Evolutionary conservation across 2,113 vertebrate species (phyloP), one percentile per base, ranked within the genome.

Genomic region (Halcyon malimbica): DNA sequence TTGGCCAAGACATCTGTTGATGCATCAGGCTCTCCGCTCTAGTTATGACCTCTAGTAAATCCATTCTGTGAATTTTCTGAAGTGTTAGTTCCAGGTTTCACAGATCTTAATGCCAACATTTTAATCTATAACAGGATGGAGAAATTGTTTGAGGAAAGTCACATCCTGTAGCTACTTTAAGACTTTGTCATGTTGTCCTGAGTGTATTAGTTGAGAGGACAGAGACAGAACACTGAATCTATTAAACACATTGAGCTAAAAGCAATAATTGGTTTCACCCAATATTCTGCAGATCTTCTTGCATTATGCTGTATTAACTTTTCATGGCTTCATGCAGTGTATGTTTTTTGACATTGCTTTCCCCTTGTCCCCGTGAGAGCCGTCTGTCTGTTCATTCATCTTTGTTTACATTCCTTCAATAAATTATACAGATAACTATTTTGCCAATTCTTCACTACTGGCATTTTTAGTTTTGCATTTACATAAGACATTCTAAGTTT

Each of bases 391-490:
- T 94, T 96, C 79, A 59, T 91, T 96, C 94, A 94, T 92, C 82
- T 95, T 95, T 97, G 95, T 97, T 97, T 97, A 94, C 90, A 94
- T 94, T 96, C 89, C 89, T 94, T 94, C 95, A 94, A 94, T 97
- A 97, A 97, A 94, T 97, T 97, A 96, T 88, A 96, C 0, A 2
- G 96, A 93, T 95, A 97, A 94, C 85, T 82, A 77, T 96, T 96
- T 95, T 94, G 65, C 88, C 94, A 91, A 25, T 91, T 95, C 84
- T 95, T 90, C 81, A 89, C 95, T 92, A 70, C 71, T 82, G 89
- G 92, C 90, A 68, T 91, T 96, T 96, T 96, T 91, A 95, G 86
- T 56, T 94, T 94, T 95, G 57, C 91, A 96, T 96, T 97, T 97
- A 95, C 92, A 94, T 94, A 89, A 96, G 87, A 73, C 89, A 91